phyloP scores from a whole-genome alignment of 2,113 vertebrate genomes.

The Lophius piscatorius region DNA sequence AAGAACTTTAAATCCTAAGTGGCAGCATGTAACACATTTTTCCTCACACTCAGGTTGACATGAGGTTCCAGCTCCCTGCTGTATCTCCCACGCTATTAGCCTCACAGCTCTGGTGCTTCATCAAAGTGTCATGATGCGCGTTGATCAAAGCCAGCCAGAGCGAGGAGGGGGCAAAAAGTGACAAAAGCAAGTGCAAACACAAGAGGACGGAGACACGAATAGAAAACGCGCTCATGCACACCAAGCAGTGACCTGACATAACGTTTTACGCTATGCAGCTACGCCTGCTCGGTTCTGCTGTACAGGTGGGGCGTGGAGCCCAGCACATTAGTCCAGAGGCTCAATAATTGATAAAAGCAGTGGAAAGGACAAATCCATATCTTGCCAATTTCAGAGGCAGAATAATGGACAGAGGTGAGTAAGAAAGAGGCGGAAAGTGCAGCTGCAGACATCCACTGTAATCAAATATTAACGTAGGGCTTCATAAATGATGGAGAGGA shows the following conservation, averaged over 20 bases:
- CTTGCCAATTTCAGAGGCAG: constrained; percentile 11
- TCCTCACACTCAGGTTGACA: constrained; percentile 30
- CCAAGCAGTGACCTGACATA: constrained; percentile 44
- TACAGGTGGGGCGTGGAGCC: constrained; percentile 47
- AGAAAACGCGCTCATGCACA: constrained; percentile 24
- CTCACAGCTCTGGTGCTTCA: constrained; percentile 47
- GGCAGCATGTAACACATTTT: constrained; percentile 40
- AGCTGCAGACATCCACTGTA: constrained; percentile 57
- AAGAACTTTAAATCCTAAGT: constrained; percentile 37
- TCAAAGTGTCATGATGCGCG: constrained; percentile 67
- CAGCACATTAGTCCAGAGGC: constrained; percentile 11
- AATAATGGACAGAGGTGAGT: constrained; percentile 43
- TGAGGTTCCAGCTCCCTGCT: constrained; percentile 34
- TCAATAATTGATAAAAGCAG: constrained; percentile 54
- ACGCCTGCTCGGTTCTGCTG: constrained; percentile 19
- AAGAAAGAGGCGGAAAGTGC: constrained; percentile 48
- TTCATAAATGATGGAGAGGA: constrained; percentile 62
- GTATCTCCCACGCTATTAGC: constrained; percentile 37
- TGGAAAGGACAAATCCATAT: constrained; percentile 43
- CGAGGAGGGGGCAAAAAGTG: constrained; percentile 20
- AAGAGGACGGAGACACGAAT: constrained; percentile 37
- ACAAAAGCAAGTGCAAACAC: constrained; percentile 37
- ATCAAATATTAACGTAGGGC: constrained; percentile 76
- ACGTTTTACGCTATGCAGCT: constrained; percentile 54
- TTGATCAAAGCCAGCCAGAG: constrained; percentile 50